Evolutionary conservation across 2,113 vertebrate species (phyloP).

Genomic region (Ammodytes dubius): DNA sequence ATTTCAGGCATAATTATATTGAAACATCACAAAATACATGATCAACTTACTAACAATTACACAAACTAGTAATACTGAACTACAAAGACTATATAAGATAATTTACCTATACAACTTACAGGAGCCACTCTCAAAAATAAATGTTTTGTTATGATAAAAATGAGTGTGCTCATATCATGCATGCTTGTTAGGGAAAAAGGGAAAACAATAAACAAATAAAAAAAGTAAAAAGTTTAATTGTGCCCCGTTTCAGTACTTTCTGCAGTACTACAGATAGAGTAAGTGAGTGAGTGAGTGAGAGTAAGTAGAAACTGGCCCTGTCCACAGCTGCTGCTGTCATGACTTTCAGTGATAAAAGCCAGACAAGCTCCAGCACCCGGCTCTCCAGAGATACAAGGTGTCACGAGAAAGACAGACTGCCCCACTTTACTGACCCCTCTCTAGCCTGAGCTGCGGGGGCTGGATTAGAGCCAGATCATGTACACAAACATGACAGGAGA

Average conservation of each 20-base stretch:
- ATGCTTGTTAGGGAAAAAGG: not conserved
- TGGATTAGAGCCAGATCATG: slow-evolving; percentile 26
- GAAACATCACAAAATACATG: not conserved
- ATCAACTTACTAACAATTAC: not conserved
- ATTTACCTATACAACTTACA: not conserved
- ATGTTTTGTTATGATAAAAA: no score
- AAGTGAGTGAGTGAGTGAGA: slow-evolving; percentile 13
- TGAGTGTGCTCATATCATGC: not conserved
- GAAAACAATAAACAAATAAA: no score
- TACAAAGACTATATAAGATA: no score
- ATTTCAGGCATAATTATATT: not conserved
- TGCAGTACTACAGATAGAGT: not conserved
- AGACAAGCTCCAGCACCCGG: slow-evolving; percentile 48
- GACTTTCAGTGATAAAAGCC: slow-evolving; percentile 52
- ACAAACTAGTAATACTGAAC: not conserved
- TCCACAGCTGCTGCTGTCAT: slow-evolving; percentile 31
- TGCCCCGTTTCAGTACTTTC: not conserved
- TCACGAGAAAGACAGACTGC: slow-evolving; percentile 36
- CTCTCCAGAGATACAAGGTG: slow-evolving; percentile 52
- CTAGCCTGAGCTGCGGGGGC: not conserved
- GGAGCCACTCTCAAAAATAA: not conserved
- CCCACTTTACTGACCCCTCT: slow-evolving; percentile 26
- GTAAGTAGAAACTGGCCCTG: not conserved
- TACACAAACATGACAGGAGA: slow-evolving; percentile 30
- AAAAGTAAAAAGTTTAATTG: not conserved